Percentiles rank a stretch among this genome's conserved stretches.
Evolutionary conservation across 2,113 vertebrate species (phyloP).

Genomic region (Daboia siamensis): DNA sequence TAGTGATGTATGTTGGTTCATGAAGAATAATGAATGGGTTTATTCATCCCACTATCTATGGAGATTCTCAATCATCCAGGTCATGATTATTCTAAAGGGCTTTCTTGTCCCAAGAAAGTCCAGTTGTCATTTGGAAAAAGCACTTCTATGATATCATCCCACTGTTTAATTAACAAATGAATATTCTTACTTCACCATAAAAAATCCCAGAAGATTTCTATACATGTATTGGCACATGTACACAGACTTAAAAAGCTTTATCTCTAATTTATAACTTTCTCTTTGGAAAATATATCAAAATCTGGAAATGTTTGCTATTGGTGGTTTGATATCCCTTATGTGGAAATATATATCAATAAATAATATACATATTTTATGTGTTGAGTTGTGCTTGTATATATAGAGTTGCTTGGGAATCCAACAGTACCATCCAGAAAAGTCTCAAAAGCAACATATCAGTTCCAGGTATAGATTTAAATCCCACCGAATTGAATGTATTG

Average conservation of each 20-base stretch:
- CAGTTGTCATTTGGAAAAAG: background rate
- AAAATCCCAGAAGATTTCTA: background rate
- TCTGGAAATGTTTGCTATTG: background rate
- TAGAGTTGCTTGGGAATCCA: background rate
- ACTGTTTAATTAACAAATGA: background rate
- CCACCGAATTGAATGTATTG: background rate
- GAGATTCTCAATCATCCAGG: background rate
- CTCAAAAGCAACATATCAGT: background rate
- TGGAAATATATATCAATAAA: background rate
- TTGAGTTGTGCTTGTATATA: background rate
- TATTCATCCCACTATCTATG: background rate
- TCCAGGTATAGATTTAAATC: background rate
- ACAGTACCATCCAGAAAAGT: background rate
- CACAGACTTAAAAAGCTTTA: background rate
- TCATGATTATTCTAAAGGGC: background rate
- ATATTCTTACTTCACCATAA: background rate
- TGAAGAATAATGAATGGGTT: background rate
- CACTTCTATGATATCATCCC: background rate
- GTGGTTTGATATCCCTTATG: background rate
- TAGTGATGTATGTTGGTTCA: background rate
- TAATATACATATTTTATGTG: background rate
- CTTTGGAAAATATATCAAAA: background rate
- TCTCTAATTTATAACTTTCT: background rate
- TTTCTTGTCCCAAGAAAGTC: background rate
- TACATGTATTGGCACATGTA: background rate